These are phyloP conservation scores for Zosterops hypoxanthus DNA, from an alignment of 2,113 vertebrate genomes.

Conservation along the genomic window DNA sequence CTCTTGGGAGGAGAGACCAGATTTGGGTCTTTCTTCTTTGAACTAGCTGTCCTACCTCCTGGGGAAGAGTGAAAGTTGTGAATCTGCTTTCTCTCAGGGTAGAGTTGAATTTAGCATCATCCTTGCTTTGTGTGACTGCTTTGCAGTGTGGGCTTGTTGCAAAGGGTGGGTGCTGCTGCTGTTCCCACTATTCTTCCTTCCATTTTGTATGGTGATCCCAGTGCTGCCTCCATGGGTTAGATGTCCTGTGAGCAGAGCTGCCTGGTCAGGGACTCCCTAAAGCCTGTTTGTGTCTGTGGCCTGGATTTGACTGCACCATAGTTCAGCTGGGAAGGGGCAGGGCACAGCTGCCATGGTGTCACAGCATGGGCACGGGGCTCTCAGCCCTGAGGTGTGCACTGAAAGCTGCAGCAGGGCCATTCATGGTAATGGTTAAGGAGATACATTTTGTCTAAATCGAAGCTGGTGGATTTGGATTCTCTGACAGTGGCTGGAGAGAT, in stretches of 20 bases:
- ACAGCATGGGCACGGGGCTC: background rate
- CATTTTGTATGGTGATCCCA: background rate
- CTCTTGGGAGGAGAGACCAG: constrained; percentile 13
- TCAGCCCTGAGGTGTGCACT: background rate
- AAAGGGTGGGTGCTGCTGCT: background rate
- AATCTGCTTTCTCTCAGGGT: background rate
- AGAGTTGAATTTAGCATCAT: background rate
- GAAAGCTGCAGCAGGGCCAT: background rate
- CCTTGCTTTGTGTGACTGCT: background rate
- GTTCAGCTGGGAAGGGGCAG: background rate
- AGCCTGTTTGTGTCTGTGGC: background rate
- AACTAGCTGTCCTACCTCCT: background rate
- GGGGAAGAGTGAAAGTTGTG: background rate
- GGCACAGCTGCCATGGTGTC: background rate
- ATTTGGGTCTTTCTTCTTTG: background rate
- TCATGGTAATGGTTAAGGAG: background rate
- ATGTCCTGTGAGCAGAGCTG: background rate
- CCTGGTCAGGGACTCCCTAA: background rate
- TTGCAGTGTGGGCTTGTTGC: background rate
- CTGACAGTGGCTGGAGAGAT: background rate
- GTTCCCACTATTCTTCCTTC: background rate
- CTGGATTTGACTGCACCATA: background rate
- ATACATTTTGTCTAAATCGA: background rate
- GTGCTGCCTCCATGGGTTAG: background rate
- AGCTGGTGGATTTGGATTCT: background rate